These are phyloP conservation scores for Bufo bufo DNA, from an alignment of 2,113 vertebrate species.

Conservation along the genomic window DNA sequence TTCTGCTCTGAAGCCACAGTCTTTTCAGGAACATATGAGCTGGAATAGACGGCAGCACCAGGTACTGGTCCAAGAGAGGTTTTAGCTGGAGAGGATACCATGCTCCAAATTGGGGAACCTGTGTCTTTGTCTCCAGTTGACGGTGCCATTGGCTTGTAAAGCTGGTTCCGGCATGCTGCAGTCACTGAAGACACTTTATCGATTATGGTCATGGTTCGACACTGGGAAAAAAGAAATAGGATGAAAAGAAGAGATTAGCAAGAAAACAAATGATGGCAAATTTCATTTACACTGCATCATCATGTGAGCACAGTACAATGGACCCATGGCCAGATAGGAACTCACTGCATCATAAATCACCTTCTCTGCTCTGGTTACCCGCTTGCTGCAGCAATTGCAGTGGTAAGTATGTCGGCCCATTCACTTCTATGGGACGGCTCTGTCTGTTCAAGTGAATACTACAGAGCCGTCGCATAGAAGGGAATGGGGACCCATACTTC, in stretches of 20 bases:
- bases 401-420: too few relatives aligned
- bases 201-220: slow-evolving; percentile 98
- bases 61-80: slow-evolving; percentile 82
- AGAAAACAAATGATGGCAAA: background rate
- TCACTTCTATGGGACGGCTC: too few relatives aligned
- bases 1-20: slow-evolving; percentile 76
- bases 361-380: too few relatives aligned
- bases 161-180: slow-evolving; percentile 82
- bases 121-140: slow-evolving; percentile 89
- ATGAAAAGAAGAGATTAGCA: background rate
- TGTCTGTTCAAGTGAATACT: too few relatives aligned
- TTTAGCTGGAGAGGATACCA: slow-evolving; percentile 78
- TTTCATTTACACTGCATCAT: too few relatives aligned
- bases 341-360: too few relatives aligned
- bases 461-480: too few relatives aligned
- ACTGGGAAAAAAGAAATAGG: slow-evolving; percentile 74
- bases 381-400: too few relatives aligned
- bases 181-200: slow-evolving; percentile 89
- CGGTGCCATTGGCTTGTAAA: slow-evolving; percentile 78
- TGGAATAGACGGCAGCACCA: slow-evolving; percentile 86
- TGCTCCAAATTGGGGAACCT: slow-evolving; percentile 83
- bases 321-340: too few relatives aligned
- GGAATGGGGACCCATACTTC: too few relatives aligned
- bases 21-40: slow-evolving; percentile 78
- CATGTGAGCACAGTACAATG: too few relatives aligned